phyloP scores from a whole-genome alignment of 2,797 vertebrate genomes.

The Bradypus variegatus region DNA sequence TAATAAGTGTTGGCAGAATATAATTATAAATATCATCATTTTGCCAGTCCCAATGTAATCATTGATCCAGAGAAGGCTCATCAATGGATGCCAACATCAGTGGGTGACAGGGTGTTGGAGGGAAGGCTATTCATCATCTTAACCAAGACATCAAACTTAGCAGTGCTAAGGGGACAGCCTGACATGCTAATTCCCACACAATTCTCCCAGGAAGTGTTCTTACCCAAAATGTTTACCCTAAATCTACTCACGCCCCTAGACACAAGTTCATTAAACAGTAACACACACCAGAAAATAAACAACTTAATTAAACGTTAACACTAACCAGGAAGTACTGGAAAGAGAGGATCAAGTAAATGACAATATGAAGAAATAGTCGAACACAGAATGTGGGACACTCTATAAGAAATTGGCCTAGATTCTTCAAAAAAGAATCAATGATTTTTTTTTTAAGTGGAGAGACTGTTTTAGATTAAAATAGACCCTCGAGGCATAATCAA shows the following conservation, averaged over 20 bases:
- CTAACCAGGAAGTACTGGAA: background rate
- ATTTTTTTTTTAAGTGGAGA: background rate
- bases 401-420: background rate
- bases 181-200: too few relatives aligned
- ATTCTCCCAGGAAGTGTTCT: too few relatives aligned
- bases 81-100: background rate
- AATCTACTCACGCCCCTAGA: background rate
- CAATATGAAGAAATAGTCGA: background rate
- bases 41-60: background rate
- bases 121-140: background rate
- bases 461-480: background rate
- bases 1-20: background rate
- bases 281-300: too few relatives aligned
- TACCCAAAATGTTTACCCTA: background rate
- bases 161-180: fast-evolving
- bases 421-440: background rate
- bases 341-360: background rate
- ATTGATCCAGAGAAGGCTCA: background rate
- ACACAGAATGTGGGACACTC: background rate
- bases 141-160: too few relatives aligned
- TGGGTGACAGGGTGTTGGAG: background rate
- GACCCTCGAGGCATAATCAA: background rate
- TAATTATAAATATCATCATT: background rate
- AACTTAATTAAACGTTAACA: too few relatives aligned
- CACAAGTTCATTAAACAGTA: background rate